phyloP scores from a whole-genome alignment of 2,888 invertebrate genomes.

The Spicauda simplicius region DNA sequence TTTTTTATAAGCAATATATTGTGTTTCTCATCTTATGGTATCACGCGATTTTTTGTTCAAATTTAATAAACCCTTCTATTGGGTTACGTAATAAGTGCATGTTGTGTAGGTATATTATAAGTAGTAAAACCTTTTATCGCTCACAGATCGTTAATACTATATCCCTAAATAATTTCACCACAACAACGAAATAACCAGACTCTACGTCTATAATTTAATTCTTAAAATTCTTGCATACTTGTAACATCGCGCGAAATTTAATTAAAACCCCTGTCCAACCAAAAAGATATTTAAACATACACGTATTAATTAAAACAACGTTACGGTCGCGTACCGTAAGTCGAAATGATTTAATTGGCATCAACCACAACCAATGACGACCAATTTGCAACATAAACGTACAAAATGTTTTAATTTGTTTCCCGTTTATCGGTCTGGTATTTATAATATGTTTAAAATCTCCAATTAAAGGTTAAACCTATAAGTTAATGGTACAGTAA shows the following conservation, averaged over 20 bases:
- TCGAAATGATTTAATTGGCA: constrained; percentile 61
- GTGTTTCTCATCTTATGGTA: neutral
- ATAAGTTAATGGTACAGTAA: too few relatives aligned
- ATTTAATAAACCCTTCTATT: too few relatives aligned
- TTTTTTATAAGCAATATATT: neutral
- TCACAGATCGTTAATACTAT: too few relatives aligned
- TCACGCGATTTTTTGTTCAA: neutral
- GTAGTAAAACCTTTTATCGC: too few relatives aligned
- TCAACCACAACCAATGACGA: constrained; percentile 69
- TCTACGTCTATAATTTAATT: neutral
- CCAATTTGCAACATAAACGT: constrained; percentile 46
- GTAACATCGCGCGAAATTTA: neutral
- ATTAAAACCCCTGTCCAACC: constrained; percentile 1
- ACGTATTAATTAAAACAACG: constrained; percentile 20
- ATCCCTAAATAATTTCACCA: too few relatives aligned
- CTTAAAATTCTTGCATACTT: neutral
- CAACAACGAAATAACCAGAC: neutral
- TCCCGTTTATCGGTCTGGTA: neutral
- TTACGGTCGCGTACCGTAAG: neutral
- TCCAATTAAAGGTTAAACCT: too few relatives aligned
- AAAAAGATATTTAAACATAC: constrained; percentile 10
- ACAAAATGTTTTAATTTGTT: neutral
- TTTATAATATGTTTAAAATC: too few relatives aligned
- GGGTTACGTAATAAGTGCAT: too few relatives aligned
- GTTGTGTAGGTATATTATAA: too few relatives aligned